Evolutionary conservation across 2,797 vertebrate genomes (phyloP).

Genomic region (Erpetoichthys calabaricus): DNA sequence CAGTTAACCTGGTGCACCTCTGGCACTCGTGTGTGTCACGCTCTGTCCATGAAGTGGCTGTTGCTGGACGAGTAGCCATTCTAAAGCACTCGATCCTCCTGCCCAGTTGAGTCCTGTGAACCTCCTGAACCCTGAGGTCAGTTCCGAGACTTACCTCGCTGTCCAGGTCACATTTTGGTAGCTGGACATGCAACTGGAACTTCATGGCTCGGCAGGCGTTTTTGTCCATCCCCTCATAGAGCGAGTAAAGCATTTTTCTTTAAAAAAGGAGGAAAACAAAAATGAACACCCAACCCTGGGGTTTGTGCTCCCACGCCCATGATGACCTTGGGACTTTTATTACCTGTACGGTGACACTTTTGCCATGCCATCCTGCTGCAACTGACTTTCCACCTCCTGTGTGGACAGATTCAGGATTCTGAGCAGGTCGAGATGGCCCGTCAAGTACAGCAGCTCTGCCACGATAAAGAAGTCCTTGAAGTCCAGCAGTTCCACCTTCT

Average conservation of each 20-base stretch:
- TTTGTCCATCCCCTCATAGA: slow-evolving; percentile 49
- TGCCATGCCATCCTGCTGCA: slow-evolving; percentile 12
- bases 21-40: too few species aligned
- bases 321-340: neutral
- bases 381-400: slow-evolving; percentile 19
- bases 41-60: too few species aligned
- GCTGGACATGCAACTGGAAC: slow-evolving; percentile 37
- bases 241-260: slow-evolving; percentile 64
- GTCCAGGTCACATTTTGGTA: slow-evolving; percentile 27
- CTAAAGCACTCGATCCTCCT: too few species aligned
- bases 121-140: too few species aligned
- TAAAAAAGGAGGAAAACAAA: slow-evolving; percentile 11
- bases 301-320: too few species aligned
- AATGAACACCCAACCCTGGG: neutral
- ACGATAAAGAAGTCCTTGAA: slow-evolving; percentile 30
- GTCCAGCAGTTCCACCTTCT: slow-evolving; percentile 20
- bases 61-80: too few species aligned
- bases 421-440: slow-evolving; percentile 27
- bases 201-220: slow-evolving; percentile 28
- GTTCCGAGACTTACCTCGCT: slow-evolving; percentile 32
- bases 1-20: too few species aligned
- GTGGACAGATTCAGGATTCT: slow-evolving; percentile 24
- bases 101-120: too few species aligned
- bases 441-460: slow-evolving; percentile 40
- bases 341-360: slow-evolving; percentile 41